Evolutionary conservation across 2,797 vertebrate genomes (phyloP).

Genomic region (Okamejei kenojei): DNA sequence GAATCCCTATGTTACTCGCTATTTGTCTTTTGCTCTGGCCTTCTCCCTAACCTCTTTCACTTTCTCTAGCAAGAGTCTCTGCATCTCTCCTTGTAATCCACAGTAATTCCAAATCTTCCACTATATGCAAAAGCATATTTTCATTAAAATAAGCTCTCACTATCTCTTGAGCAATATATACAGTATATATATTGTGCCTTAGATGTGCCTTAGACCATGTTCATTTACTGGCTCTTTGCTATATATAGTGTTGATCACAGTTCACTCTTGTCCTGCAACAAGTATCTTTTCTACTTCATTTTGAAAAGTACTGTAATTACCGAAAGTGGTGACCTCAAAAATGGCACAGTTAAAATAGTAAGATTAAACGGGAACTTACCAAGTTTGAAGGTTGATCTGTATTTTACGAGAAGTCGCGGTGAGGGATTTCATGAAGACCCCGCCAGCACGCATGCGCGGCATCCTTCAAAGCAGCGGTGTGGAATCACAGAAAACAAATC

Average conservation of each 20-base stretch:
- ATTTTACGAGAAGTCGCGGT: too few relatives aligned
- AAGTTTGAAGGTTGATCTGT: too few relatives aligned
- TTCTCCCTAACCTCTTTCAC: neutral
- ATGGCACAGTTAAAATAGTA: neutral
- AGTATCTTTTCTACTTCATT: conserved; percentile 26
- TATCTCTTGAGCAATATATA: conserved; percentile 28
- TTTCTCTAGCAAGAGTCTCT: too few relatives aligned
- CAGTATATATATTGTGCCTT: too few relatives aligned
- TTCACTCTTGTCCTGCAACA: conserved; percentile 27
- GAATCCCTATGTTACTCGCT: neutral
- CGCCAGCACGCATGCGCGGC: too few relatives aligned
- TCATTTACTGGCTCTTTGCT: too few relatives aligned
- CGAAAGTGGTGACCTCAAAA: conserved; percentile 23
- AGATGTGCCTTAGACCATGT: too few relatives aligned
- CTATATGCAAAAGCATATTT: neutral
- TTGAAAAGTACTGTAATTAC: conserved; percentile 41
- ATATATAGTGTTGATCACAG: conserved; percentile 43
- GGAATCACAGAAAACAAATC: too few relatives aligned
- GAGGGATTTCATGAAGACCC: too few relatives aligned
- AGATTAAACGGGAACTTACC: too few relatives aligned
- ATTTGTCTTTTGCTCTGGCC: neutral
- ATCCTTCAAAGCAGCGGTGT: too few relatives aligned
- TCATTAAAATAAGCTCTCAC: neutral
- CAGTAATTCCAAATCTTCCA: neutral
- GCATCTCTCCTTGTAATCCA: neutral